phyloP scores from a whole-genome alignment of 2,113 vertebrate genomes.

The Calonectris borealis region DNA sequence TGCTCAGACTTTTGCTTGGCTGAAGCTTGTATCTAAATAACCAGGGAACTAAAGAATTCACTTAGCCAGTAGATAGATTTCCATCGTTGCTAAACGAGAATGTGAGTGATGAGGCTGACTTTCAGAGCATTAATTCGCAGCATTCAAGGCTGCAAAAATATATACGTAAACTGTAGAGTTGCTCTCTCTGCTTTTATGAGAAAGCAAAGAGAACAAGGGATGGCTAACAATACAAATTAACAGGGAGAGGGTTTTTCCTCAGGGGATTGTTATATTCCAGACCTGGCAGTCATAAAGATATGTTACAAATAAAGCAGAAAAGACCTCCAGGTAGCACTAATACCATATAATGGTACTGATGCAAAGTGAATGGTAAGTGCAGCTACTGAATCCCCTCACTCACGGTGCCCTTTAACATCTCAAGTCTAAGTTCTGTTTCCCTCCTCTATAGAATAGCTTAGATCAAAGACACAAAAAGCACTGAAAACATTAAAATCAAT shows the following conservation, averaged over 20 bases:
- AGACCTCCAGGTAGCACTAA: neutral
- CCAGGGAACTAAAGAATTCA: neutral
- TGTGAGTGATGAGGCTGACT: accelerated
- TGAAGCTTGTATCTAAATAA: neutral
- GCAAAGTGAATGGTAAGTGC: neutral
- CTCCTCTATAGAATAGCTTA: neutral
- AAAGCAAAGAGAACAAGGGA: neutral
- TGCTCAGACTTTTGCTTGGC: neutral
- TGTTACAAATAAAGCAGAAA: neutral
- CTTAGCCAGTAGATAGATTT: neutral
- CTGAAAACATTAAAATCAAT: conserved; percentile 58
- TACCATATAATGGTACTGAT: too few species aligned
- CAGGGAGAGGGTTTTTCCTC: neutral
- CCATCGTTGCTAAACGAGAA: neutral
- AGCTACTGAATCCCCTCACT: neutral
- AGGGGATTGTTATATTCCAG: neutral
- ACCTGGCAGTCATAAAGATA: neutral
- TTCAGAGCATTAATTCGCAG: neutral
- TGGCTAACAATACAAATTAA: neutral
- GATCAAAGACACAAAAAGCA: conserved; percentile 49
- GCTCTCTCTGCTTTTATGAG: neutral
- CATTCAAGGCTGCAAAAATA: neutral
- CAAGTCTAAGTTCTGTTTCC: neutral
- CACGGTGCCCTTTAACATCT: neutral
- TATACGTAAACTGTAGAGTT: accelerated